Base-by-base conservation (phyloP, 1,140 invertebrate genomes). In the Phymorhynchus buccinoides region DNA sequence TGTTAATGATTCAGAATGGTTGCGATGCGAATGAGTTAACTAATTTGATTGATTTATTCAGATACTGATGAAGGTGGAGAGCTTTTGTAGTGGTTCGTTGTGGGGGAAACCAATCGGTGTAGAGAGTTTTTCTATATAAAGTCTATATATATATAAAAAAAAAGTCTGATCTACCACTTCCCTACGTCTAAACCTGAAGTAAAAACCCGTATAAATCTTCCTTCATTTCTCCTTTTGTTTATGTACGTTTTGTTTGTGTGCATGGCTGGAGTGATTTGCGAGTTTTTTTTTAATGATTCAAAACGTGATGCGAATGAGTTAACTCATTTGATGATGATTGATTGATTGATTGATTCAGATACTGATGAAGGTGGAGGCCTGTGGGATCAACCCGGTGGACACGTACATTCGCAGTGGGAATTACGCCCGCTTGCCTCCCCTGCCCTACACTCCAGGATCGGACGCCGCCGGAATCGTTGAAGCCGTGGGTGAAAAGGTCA, bases 331-430 rank as follows among this genome's bases (percentile, higher is more conserved):
- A 32, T 22, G 32, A 27, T 52, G 39, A 4, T 16, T 78, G 18
- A 9, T 79, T 30, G 3, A 37, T 79, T 1, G 44, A 18, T 41
- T 41, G 39, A n/a, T 86, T 79, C 84, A 95, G 94, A 92, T 95
- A 37, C 86, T 95, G 71, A 92, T 95, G 12, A 91, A 93, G 85
- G 93, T 95, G 1, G 75, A 90, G 37, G 92, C 94, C 14, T 91
- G 93, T 85, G 95, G 95, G 32, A 91, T 95, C 0, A 95, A 95
- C 88, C 95, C 95, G 44, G 94, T 95, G n/a, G 95, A 95, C 84
- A 95, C 94, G 0, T 95, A 95, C 85, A 95, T 95, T 41, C 90
- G 95, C 41, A 89, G 92, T 86, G 95, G 95, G 32, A 88, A 87
- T 12, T 94, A 94, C 86, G 88, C 89, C 7, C 85, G 80, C 16